phyloP scores from a whole-genome alignment of 2,888 invertebrate species.

The Drosophila kuntzei region DNA sequence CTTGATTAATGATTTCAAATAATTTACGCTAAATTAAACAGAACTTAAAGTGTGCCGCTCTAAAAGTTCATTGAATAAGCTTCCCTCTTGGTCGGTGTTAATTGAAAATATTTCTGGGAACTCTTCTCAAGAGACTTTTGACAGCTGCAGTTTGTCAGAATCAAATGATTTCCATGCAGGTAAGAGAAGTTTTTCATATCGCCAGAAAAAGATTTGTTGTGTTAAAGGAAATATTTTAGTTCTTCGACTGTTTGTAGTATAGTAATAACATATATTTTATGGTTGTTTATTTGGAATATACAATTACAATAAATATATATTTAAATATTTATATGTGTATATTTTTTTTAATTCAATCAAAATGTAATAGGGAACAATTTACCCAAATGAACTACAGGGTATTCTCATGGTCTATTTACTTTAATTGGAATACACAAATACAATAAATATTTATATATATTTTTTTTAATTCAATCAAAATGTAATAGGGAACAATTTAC shows the following conservation, averaged over 20 bases:
- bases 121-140: conserved; percentile 22
- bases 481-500: too few relatives aligned
- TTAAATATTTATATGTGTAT: background rate
- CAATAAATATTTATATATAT: background rate
- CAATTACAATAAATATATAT: background rate
- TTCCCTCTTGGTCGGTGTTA: conserved; percentile 35
- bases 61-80: conserved; percentile 19
- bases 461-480: background rate
- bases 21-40: conserved; percentile 36
- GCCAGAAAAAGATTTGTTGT: background rate
- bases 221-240: background rate
- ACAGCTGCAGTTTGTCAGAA: conserved; percentile 43
- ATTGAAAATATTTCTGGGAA: conserved; percentile 58
- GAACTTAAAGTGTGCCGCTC: conserved; percentile 24
- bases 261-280: too few relatives aligned
- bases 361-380: background rate
- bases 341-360: background rate
- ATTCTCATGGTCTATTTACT: too few relatives aligned
- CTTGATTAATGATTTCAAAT: conserved; percentile 49
- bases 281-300: too few relatives aligned
- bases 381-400: too few relatives aligned
- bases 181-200: background rate
- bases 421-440: too few relatives aligned
- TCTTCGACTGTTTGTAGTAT: background rate
- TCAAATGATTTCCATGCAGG: conserved; percentile 8